Base-by-base conservation (phyloP, 1,140 invertebrate species). In the Orius laevigatus region DNA sequence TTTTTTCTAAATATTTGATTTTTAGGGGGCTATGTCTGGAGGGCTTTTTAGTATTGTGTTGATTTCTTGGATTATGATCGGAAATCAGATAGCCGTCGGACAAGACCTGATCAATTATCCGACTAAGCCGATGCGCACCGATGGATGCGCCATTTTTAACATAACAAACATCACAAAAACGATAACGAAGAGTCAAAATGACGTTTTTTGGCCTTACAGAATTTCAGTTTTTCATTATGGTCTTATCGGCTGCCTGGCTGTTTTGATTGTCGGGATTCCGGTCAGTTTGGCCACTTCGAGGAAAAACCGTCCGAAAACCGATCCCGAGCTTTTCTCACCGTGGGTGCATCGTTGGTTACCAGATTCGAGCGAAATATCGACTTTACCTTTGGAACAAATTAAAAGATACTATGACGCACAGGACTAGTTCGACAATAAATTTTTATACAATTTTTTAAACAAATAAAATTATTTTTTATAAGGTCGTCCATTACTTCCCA, bases 1-100 rank as follows among this genome's bases (percentile, higher is more conserved):
- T 45, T 31, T 6, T 45, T 45, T 10, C 14, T 36, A 19, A 19
- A 20, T 5, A 38, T 11, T 5, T 10, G 16, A 36, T 15, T 52
- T 52, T 39, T 42, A 89, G 83, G 86, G 86, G 19, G 85, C 84
- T 0, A 63, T 83, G 52, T 67, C 65, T 14, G 86, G 86, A 6
- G 75, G 80, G 0, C 33, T 85, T 0, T 59, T 68, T 5, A 77
- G 81, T 41, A 68, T 88, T 1, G 59, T 70, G 3, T 66, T 89
- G 3, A 76, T 85, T 20, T 75, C 81, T 4, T 91, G 84, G 84
- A 81, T 91, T 31, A 86, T 83, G 0, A 68, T 89, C 14, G 85
- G 85, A 3, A 79, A 82, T 0, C 82, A 88, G 59, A 68, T 80
- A 2, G 72, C 78, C 5, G 78, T 84, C 59, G 70, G 76, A 6